Base-by-base conservation (phyloP, 2,113 vertebrate species). In the Menura novaehollandiae region DNA sequence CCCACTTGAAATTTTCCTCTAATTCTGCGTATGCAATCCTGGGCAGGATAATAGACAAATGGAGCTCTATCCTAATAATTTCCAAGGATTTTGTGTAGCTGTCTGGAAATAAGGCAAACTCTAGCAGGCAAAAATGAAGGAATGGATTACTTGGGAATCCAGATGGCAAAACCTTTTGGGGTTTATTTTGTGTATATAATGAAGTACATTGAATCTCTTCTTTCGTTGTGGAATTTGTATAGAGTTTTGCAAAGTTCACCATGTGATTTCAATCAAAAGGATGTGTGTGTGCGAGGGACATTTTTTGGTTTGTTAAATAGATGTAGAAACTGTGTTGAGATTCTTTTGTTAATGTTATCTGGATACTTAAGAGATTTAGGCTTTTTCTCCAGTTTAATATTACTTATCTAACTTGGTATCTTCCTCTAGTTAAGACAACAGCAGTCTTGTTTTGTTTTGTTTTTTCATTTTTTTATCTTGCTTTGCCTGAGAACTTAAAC, bases 181-280 rank as follows among this genome's bases (percentile, higher is more conserved):
- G 32, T 88, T 94, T 91, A 30, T 69, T 56, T 85, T 94, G 47
- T 73, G 69, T n/a, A n/a, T n/a, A n/a, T n/a, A n/a, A n/a, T 52
- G 84, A 86, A 89, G 66, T 60, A 39, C 73, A 87, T 87, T 30
- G 60, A 81, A 81, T 79, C 44, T 92, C 76, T 84, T 91, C 68
- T 84, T 94, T 91, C 90, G 8, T 4, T 81, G 79, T 92, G 72
- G 72, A 87, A 72, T 90, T 88, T 86, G 16, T 90, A 9, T 37
- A 39, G 69, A 82, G 47, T 88, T 95, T 88, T 74, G 56, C 43
- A 6, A 53, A 96, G 92, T 86, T 94, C 60, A 44, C 59, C 88
- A 81, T 91, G 88, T 94, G 92, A 93, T 95, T 96, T 96, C 83
- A 92, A 53, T 95, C 85, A 81, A 46, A 84, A 91, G 72, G 52